Conservation (phyloP, 2,113 vertebrate genomes). For the Tautogolabrus adspersus region DNA sequence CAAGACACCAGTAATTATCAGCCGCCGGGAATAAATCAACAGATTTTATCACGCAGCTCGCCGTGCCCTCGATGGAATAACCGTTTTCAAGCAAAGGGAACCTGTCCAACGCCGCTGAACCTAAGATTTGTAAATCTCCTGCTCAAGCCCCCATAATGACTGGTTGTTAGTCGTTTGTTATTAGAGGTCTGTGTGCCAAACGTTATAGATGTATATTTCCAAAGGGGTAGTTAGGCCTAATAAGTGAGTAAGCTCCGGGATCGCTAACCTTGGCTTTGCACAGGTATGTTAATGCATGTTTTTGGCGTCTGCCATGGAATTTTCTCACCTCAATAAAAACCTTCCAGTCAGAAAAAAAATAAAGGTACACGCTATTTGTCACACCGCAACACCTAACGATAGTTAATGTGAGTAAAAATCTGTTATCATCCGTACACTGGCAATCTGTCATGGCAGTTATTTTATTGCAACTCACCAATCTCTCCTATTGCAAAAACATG, state of each 20-base stretch:
- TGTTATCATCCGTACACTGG: slow-evolving; percentile 24
- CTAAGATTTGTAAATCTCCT: slow-evolving; percentile 86
- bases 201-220: slow-evolving; percentile 84
- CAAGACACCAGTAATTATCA: slow-evolving; percentile 87
- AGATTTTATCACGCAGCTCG: slow-evolving; percentile 77
- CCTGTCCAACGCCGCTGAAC: slow-evolving; percentile 73
- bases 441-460: slow-evolving; percentile 32
- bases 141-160: slow-evolving; percentile 83
- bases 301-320: slow-evolving; percentile 79
- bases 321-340: slow-evolving; percentile 85
- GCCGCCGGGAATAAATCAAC: slow-evolving; percentile 84
- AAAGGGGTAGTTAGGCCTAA: slow-evolving; percentile 84
- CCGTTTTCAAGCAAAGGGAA: slow-evolving; percentile 80
- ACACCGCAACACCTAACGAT: slow-evolving; percentile 21
- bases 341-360: slow-evolving; percentile 47
- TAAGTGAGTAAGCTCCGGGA: slow-evolving; percentile 83
- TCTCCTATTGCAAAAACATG: slow-evolving; percentile 27
- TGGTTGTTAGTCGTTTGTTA: slow-evolving; percentile 83
- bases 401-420: slow-evolving; percentile 44
- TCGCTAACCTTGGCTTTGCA: slow-evolving; percentile 84
- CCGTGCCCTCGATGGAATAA: slow-evolving; percentile 79
- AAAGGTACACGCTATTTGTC: slow-evolving; percentile 43
- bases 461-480: slow-evolving; percentile 17
- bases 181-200: slow-evolving; percentile 86
- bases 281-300: slow-evolving; percentile 88